Evolutionary conservation across 2,113 vertebrate genomes (phyloP), one percentile per base, ranked within the genome.

Genomic region (Ancistrus triradiatus): DNA sequence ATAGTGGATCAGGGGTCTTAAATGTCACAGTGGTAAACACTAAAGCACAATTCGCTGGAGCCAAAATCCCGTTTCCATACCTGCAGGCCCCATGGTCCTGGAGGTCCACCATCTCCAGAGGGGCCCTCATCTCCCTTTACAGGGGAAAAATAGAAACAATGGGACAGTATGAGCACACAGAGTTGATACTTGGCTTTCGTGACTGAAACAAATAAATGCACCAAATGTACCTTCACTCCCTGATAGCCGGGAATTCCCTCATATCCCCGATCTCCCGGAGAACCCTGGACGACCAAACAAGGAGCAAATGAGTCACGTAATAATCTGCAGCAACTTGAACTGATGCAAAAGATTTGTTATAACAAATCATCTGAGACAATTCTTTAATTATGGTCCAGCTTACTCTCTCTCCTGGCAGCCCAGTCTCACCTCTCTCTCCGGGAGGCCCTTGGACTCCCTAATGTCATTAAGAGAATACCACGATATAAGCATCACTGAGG

Each of bases 221-320:
- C 24, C 5, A 51, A 35, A 59, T 37, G 63, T 85, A 90, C 87
- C 85, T 91, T 91, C 11, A 90, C 78, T 78, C 85, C 86, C 76
- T 82, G 76, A 81, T 83, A 90, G 55, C 89, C 87, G 6, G 53
- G 63, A 68, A 91, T 85, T 37, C 85, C 84, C 70, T 84, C 84
- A 73, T 84, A 79, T 67, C 84, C 84, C 46, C 2, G 61, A 64
- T 82, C 76, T 31, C 87, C 88, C 80, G 81, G 64, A 24, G 69
- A 31, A 21, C 83, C 87, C 85, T 90, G 59, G 57, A 63, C 59
- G 15, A 78, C 24, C 19, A 35, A 40, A 17, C 1, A 13, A 40
- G 48, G 60, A 69, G 50, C 24, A 43, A 49, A 47, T 61, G 60
- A 82, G 55, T 57, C 48, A 62, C 70, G 14, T 56, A 50, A 63